phyloP scores from a whole-genome alignment of 2,888 invertebrate genomes.

The Pseudeuparius sepicola region DNA sequence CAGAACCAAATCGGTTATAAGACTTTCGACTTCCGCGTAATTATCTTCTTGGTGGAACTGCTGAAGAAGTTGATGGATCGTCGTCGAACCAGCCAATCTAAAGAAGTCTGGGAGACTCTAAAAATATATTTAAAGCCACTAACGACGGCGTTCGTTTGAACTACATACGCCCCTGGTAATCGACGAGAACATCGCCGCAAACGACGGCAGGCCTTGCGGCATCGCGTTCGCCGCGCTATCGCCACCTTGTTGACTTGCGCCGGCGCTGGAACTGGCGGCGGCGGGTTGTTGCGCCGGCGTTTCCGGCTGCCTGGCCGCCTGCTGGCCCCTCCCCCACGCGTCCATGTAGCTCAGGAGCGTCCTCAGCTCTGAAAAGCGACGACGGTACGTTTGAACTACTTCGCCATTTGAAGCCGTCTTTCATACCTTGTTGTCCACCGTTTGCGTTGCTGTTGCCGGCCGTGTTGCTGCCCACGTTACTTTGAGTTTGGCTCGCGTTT shows the following conservation, averaged over 20 bases:
- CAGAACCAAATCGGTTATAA: slow-evolving; percentile 40
- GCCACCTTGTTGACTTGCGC: slow-evolving; percentile 7
- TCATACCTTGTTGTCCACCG: too few relatives aligned
- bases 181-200: too few relatives aligned
- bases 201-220: slow-evolving; percentile 6
- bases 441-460: too few relatives aligned
- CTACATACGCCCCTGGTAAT: too few relatives aligned
- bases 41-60: slow-evolving; percentile 34
- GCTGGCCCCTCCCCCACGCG: slow-evolving; percentile 7
- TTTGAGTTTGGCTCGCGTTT: too few relatives aligned
- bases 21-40: slow-evolving; percentile 38
- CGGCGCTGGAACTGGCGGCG: slow-evolving; percentile 7
- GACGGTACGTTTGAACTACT: too few relatives aligned
- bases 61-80: slow-evolving; percentile 38
- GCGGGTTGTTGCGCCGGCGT: neutral
- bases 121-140: slow-evolving; percentile 1
- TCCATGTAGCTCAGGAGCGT: too few relatives aligned
- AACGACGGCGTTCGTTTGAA: slow-evolving; percentile 5
- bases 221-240: slow-evolving; percentile 12
- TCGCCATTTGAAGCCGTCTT: too few relatives aligned
- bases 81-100: slow-evolving; percentile 29
- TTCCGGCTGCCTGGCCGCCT: neutral
- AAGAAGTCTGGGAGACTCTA: slow-evolving; percentile 25
- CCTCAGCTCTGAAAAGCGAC: too few relatives aligned
- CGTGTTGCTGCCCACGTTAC: too few relatives aligned